Evolutionary conservation across 1,140 invertebrate species (phyloP).

Genomic region (Listronotus bonariensis): DNA sequence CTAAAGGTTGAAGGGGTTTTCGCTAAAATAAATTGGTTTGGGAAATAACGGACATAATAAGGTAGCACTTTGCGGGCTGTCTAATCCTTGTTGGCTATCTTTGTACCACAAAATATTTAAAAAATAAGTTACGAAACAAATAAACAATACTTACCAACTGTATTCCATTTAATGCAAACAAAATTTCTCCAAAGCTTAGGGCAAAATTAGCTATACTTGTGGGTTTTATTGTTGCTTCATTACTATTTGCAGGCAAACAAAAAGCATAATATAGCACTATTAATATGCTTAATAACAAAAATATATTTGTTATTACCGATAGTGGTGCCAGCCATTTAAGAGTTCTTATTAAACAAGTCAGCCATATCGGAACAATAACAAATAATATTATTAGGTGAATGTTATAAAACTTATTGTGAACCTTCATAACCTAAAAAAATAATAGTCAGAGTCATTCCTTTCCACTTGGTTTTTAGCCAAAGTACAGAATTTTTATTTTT

Average conservation of each 20-base stretch:
- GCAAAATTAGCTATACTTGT: constrained; percentile 60
- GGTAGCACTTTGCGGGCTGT: too few relatives aligned
- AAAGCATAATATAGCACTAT: constrained; percentile 73
- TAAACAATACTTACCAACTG: too few relatives aligned
- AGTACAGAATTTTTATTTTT: too few relatives aligned
- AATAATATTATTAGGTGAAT: constrained; percentile 71
- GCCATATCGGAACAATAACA: constrained; percentile 69
- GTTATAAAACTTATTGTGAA: constrained; percentile 62
- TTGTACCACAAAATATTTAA: too few relatives aligned
- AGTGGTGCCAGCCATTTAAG: constrained; percentile 73
- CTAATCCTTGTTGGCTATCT: too few relatives aligned
- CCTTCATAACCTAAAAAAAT: constrained; percentile 66
- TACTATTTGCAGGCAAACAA: constrained; percentile 63
- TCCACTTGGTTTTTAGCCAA: too few relatives aligned
- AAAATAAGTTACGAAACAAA: too few relatives aligned
- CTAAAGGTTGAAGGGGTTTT: too few relatives aligned
- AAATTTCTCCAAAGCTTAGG: constrained; percentile 73
- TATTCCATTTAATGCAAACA: constrained; percentile 80
- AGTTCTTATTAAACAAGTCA: constrained; percentile 75
- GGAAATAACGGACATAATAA: too few relatives aligned
- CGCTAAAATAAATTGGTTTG: too few relatives aligned
- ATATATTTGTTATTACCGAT: constrained; percentile 69
- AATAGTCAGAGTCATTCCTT: too few relatives aligned
- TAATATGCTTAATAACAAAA: constrained; percentile 67
- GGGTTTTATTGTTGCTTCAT: constrained; percentile 49